Evolutionary conservation across 2,113 vertebrate species (phyloP), one percentile per base, ranked within the genome.

Genomic region (Cisticola juncidis): DNA sequence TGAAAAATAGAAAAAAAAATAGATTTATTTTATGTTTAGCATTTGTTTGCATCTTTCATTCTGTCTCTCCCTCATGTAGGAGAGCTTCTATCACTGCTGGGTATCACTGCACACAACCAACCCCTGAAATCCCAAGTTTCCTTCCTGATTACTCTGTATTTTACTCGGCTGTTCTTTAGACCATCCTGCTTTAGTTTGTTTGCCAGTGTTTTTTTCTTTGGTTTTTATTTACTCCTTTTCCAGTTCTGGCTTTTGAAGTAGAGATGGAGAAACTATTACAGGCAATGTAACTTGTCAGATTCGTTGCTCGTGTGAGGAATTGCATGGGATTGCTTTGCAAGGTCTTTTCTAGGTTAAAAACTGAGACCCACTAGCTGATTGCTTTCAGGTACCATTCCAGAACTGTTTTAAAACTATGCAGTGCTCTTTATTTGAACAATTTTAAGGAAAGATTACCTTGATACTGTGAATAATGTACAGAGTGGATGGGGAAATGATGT

Each of bases 261-360:
- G 61, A 61, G 35, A 38, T 53, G 45, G 44, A 51, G 58, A 61
- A 94, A 89, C 40, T 85, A 45, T 29, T 45, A 33, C 47, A 73
- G 64, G 38, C 36, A 54, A 11, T 72, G 50, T 42, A 91, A 80
- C 58, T 82, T 91, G 50, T 89, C 70, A 91, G 50, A 57, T 84
- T 87, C 70, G 61, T 51, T 77, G 29, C 58, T 72, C 70, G 18
- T 66, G 24, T 77, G 74, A 94, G 54, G 61, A 90, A 82, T 90
- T 92, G 74, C 45, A n/a, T 1, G 4, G 29, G 54, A 74, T 36
- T 95, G 64, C 60, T 51, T 84, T 66, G 25, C 77, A 92, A 88
- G 92, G 81, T 56, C 56, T 86, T 94, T 93, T 83, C 66, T 81
- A 90, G 79, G 79, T 80, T 82, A 88, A 90, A 81, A 82, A 35